phyloP scores from a whole-genome alignment of 2,113 vertebrate species.

The Psettodes erumei region DNA sequence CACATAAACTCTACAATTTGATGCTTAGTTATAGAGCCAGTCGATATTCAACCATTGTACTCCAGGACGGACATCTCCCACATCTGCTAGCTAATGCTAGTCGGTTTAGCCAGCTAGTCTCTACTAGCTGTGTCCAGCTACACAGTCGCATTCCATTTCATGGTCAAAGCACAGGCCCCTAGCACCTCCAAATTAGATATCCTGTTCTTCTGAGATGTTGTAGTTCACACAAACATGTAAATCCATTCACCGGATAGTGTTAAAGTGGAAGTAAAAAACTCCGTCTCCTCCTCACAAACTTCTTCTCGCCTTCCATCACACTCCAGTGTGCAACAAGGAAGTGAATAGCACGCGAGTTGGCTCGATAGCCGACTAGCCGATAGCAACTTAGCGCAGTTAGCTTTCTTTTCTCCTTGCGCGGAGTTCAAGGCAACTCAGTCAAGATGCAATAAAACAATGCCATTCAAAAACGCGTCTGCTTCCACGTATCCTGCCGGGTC shows the following conservation, averaged over 20 bases:
- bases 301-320: slow-evolving; percentile 69
- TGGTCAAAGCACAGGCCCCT: slow-evolving; percentile 54
- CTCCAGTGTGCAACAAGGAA: slow-evolving; percentile 77
- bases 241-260: slow-evolving; percentile 47
- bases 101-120: slow-evolving; percentile 60
- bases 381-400: slow-evolving; percentile 57
- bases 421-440: slow-evolving; percentile 70
- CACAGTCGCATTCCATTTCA: slow-evolving; percentile 61
- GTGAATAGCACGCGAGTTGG: slow-evolving; percentile 69
- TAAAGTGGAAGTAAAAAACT: slow-evolving; percentile 20
- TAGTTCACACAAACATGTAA: background rate
- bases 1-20: slow-evolving; percentile 17
- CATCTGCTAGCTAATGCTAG: slow-evolving; percentile 54
- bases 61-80: slow-evolving; percentile 42
- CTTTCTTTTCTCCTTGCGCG: slow-evolving; percentile 66
- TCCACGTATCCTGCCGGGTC: background rate
- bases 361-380: slow-evolving; percentile 45
- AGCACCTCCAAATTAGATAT: slow-evolving; percentile 25
- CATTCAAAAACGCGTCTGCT: slow-evolving; percentile 34
- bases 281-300: slow-evolving; percentile 55
- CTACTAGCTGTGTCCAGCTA: slow-evolving; percentile 51
- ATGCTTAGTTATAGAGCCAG: slow-evolving; percentile 13
- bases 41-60: slow-evolving; percentile 45
- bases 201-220: slow-evolving; percentile 20
- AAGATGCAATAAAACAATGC: slow-evolving; percentile 60